Evolutionary conservation across 2,113 vertebrate genomes (phyloP), one percentile per base, ranked within the genome.

Genomic region (Camarhynchus parvulus): DNA sequence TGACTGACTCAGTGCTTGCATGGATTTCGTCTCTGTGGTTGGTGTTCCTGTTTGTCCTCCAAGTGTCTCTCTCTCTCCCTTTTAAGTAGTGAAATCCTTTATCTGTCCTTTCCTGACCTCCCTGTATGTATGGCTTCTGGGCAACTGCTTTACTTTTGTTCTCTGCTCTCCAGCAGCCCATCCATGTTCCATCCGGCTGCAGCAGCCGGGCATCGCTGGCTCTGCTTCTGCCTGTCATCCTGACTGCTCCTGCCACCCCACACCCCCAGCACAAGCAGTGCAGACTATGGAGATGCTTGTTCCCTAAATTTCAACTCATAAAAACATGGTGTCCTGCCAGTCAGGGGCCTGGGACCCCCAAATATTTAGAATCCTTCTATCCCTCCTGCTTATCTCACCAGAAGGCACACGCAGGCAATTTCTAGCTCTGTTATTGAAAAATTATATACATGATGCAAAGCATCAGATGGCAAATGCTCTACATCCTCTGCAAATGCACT

Each of bases 61-160:
- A 44, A 61, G 28, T 14, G 13, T 83, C 13, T 91, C 83, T 90
- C 74, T 87, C 56, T 67, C 73, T 39, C 33, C n/a, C 72, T 90
- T 93, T 86, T 92, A 94, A 96, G 90, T 59, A 83, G 50, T 44
- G 61, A 94, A 94, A 92, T 95, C 87, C 91, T 95, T 87, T 92
- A 87, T 92, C 84, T 83, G 70, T 92, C 93, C 89, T 67, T 77
- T 95, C 55, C 70, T 93, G 94, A 95, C 87, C 93, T 96, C 46
- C 25, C 47, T 86, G 47, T 50, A 55, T 1, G 59, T 95, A 76
- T 92, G 87, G 75, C 33, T 95, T 62, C 89, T 84, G 66, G 49
- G 70, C 62, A 76, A 15, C n/a, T 75, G 78, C 89, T 95, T 76
- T 87, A 56, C 69, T 91, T 87, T 88, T 87, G 78, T 95, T 77